Base-by-base conservation (phyloP, 2,888 invertebrate species). In the Mechanitis messenoides region DNA sequence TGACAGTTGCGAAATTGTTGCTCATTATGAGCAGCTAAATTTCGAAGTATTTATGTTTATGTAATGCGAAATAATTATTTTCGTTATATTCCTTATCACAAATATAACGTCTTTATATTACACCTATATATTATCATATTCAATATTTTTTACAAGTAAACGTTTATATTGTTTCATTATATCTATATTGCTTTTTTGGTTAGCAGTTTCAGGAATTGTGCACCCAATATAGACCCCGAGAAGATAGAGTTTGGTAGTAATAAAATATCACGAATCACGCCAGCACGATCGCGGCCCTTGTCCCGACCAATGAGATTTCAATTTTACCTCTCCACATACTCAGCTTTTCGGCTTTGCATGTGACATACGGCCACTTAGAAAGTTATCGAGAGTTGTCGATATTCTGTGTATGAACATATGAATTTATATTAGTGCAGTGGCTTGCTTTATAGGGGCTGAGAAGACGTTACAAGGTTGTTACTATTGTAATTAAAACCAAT, bases 251-350 rank as follows among this genome's bases (percentile, higher is more conserved):
- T 70, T 61, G 69, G 70, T 65, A 63, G 73, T 66, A 69, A 79
- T 81, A 78, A 79, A 77, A 65, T 76, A 74, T 68, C 67, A 65
- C 72, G 72, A 75, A 74, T 70, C 74, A 71, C 68, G 53, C 63
- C 67, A 69, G 69, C 72, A 69, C 68, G 67, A 66, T 64, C 65
- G 67, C 66, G 62, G 71, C 71, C 74, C 71, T 64, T 69, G 71
- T 71, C 78, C 71, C 71, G 65, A 60, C 72, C 77, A 76, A 81
- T 79, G 78, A 77, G 80, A 79, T 79, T 82, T 81, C 80, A 80
- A 81, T 81, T 82, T 77, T 72, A 74, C 76, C 77, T 76, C 76
- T 80, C 73, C 75, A 79, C 76, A 74, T 74, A 74, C 74, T 77
- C 74, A 67, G 73, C 72, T 78, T 77, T 73, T 75, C 71, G 72